Conservation (phyloP, 2,888 invertebrate genomes). For the Drepana falcataria region DNA sequence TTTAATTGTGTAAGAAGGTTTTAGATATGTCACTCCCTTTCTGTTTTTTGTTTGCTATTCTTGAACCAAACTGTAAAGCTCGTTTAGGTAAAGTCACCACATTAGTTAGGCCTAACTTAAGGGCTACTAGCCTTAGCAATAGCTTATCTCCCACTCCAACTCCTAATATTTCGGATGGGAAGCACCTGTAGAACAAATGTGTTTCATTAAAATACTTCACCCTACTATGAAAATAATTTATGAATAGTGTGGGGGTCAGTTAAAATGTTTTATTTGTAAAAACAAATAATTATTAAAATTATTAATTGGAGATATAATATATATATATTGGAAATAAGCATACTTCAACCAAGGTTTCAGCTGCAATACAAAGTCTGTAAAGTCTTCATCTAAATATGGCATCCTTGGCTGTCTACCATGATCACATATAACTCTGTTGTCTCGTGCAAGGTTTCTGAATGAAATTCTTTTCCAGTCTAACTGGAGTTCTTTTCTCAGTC, state of each 20-base stretch:
- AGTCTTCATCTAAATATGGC: constrained; percentile 86
- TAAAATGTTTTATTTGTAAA: no score
- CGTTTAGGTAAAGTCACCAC: constrained; percentile 89
- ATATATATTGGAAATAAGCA: constrained; percentile 12
- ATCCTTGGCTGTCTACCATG: constrained; percentile 91
- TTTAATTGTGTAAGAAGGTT: constrained; percentile 32
- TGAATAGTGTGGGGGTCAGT: not conserved
- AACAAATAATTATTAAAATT: no score
- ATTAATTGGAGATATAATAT: no score
- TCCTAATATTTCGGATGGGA: constrained; percentile 76
- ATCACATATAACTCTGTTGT: constrained; percentile 95
- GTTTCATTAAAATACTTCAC: not conserved
- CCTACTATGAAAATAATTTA: not conserved
- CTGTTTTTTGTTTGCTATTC: constrained; percentile 94
- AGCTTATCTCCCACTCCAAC: constrained; percentile 96
- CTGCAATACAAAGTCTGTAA: constrained; percentile 80
- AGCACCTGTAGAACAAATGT: constrained; percentile 67
- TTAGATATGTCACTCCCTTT: constrained; percentile 88
- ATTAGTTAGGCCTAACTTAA: constrained; percentile 80
- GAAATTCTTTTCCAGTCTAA: constrained; percentile 92
- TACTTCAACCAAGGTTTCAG: constrained; percentile 85
- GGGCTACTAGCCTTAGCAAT: constrained; percentile 86
- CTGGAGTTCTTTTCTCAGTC: constrained; percentile 80
- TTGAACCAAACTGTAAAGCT: constrained; percentile 98
- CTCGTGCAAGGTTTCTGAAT: constrained; percentile 94